phyloP scores from a whole-genome alignment of 2,113 vertebrate species.

The Pongo pygmaeus region DNA sequence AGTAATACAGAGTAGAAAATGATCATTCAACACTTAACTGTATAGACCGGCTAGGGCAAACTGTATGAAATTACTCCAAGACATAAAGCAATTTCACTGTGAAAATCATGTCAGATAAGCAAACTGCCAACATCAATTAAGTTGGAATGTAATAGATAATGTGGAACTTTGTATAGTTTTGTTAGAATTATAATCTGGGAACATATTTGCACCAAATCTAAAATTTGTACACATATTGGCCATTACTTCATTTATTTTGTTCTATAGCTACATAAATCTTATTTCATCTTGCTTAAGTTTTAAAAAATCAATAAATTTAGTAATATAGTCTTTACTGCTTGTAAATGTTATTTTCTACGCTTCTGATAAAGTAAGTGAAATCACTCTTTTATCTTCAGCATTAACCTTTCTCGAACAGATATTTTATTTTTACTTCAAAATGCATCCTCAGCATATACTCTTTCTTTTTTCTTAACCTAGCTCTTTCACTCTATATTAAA shows the following conservation, averaged over 20 bases:
- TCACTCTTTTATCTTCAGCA: background rate
- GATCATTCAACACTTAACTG: background rate
- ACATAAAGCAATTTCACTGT: background rate
- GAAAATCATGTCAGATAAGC: background rate
- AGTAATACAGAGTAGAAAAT: background rate
- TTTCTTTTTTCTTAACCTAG: background rate
- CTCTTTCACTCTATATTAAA: background rate
- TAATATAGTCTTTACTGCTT: background rate
- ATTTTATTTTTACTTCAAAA: conserved; percentile 24
- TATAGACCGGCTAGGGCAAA: background rate
- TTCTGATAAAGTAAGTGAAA: conserved; percentile 5
- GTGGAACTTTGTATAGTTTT: background rate
- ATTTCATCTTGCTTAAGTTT: background rate
- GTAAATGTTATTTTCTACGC: background rate
- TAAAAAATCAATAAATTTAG: background rate
- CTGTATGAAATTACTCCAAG: background rate
- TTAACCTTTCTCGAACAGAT: background rate
- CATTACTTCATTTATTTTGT: background rate
- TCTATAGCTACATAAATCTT: background rate
- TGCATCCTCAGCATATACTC: background rate
- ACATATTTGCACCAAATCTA: background rate
- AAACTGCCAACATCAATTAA: background rate
- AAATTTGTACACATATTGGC: background rate
- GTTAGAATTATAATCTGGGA: background rate
- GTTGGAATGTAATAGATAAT: background rate